Base-by-base conservation (phyloP, 2,888 invertebrate species). In the Osedax frankpressi region DNA sequence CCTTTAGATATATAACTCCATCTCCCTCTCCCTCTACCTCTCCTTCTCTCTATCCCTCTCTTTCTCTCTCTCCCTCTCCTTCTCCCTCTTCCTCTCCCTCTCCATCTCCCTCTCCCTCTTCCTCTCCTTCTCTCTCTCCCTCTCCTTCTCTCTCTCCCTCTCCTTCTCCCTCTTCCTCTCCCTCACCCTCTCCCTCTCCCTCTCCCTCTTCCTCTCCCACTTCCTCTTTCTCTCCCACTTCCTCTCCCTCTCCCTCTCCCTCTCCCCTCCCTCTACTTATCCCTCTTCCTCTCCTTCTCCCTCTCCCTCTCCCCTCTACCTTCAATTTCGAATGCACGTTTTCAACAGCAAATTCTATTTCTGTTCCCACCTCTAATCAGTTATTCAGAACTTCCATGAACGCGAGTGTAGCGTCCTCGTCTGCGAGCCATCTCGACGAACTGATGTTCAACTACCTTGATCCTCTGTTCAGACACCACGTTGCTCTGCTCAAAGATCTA, bases 391-490 rank as follows among this genome's bases (percentile, higher is more conserved):
- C 6, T 44, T 6, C 44, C 11, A 44, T 44, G 44, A 44, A 44
- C 19, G 44, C 44, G 19, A 19, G 44, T 11, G n/a, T n/a, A n/a
- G 44, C 44, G 44, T 6, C 6, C 6, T 44, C 11, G 11, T 11
- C 11, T 44, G 19, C 44, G 11, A 6, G 44, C 71, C 80, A 88
- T 78, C 86, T 88, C 74, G 80, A 85, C 11, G 86, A 88, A 29
- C 86, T 88, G 30, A 81, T 89, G 44, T 86, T 89, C 76, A 86
- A 86, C 14, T 77, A 78, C 74, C 86, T 90, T 75, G 88, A 89
- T 75, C 90, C 92, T 72, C 87, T 94, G 76, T 91, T 91, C 73
- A 89, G 92, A 81, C 90, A 90, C 78, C 93, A 93, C 80, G 90
- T 89, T 71, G 88, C 88, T 30, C 89, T 94, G 77, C 88, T 94